A percentile compares a stretch with the other conserved stretches of the same genome.
These are phyloP conservation scores for Crepidodera aurea DNA, from an alignment of 2,888 invertebrate species.

Conservation along the genomic window DNA sequence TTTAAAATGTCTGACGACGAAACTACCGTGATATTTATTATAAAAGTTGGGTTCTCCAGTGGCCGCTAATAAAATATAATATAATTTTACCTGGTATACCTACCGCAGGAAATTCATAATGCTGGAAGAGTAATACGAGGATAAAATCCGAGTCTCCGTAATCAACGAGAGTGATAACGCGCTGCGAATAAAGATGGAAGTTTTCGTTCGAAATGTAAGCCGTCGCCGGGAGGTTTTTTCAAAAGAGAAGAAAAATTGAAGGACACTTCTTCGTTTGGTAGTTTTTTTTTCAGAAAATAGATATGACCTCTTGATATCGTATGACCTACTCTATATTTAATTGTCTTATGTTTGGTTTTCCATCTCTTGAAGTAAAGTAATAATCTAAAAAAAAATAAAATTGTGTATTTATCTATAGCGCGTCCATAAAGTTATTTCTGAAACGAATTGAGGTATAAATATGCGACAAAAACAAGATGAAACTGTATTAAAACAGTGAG, in stretches of 20 bases:
- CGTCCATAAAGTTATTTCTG: no score
- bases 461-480: no score
- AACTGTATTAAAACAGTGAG: no score
- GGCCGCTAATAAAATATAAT: slow-evolving; percentile 22
- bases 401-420: no score
- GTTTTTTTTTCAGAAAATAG: no score
- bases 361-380: no score
- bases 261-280: no score
- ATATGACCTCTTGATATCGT: no score
- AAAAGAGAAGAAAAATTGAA: background rate
- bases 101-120: slow-evolving; percentile 15
- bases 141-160: slow-evolving; percentile 14
- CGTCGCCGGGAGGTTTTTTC: slow-evolving; percentile 2
- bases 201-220: slow-evolving; percentile 5
- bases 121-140: slow-evolving; percentile 16
- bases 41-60: slow-evolving; percentile 19
- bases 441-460: no score
- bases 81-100: slow-evolving; percentile 22
- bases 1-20: slow-evolving; percentile 13
- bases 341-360: no score
- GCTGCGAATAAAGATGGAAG: slow-evolving; percentile 17
- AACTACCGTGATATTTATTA: slow-evolving; percentile 15
- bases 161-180: slow-evolving; percentile 23
- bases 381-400: no score
- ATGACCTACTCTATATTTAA: no score